phyloP scores from a whole-genome alignment of 1,140 invertebrate genomes.

The Centruroides vittatus region DNA sequence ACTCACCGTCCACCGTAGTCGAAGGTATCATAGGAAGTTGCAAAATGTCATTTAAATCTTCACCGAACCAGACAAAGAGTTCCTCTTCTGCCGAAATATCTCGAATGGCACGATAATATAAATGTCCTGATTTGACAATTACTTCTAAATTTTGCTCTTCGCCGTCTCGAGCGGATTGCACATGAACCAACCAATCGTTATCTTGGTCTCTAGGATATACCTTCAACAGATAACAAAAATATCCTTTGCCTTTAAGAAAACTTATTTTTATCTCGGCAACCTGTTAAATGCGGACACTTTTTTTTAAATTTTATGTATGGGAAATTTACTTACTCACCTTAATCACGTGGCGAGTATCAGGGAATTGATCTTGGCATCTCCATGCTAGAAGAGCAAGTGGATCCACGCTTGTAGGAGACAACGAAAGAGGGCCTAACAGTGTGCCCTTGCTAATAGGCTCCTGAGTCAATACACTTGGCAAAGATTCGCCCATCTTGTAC shows the following conservation, averaged over 20 bases:
- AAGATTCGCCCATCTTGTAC: too few relatives aligned
- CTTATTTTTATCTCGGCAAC: neutral
- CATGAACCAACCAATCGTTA: slow-evolving; percentile 10
- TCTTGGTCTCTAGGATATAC: slow-evolving; percentile 1
- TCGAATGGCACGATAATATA: slow-evolving; percentile 29
- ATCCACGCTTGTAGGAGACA: slow-evolving; percentile 5
- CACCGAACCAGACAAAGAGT: slow-evolving; percentile 33
- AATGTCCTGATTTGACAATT: slow-evolving; percentile 25
- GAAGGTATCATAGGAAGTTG: slow-evolving; percentile 24
- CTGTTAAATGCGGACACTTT: neutral
- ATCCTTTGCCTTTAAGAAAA: neutral
- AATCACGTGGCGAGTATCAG: slow-evolving; percentile 2
- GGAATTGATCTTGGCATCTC: slow-evolving; percentile 10
- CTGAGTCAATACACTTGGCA: slow-evolving; percentile 4
- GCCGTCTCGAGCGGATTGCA: slow-evolving; percentile 23
- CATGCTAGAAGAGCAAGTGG: slow-evolving; percentile 10
- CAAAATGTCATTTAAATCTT: slow-evolving; percentile 28
- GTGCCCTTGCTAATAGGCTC: slow-evolving; percentile 9
- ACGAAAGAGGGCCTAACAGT: slow-evolving; percentile 8
- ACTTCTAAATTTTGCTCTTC: slow-evolving; percentile 35
- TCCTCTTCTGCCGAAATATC: slow-evolving; percentile 27
- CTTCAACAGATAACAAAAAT: neutral
- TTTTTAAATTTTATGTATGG: too few relatives aligned
- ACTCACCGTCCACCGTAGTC: slow-evolving; percentile 15
- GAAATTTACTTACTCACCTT: neutral